Evolutionary conservation across 2,888 invertebrate genomes (phyloP), one percentile per base, ranked within the genome.

Genomic region (Metellina segmentata): DNA sequence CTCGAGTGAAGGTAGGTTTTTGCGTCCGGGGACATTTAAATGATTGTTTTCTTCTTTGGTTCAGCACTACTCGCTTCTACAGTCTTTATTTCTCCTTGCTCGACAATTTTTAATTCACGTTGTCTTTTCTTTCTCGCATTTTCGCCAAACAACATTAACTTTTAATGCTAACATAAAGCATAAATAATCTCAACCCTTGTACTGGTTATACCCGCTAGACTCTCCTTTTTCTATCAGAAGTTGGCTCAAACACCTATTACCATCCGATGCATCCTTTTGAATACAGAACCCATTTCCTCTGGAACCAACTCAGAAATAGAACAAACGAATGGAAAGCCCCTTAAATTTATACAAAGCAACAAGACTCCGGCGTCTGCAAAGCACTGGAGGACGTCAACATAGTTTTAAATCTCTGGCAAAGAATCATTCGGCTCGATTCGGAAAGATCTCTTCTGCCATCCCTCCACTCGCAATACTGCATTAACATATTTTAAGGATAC

Each of bases 401-500:
- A 52, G 74, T 53, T 85, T 52, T 85, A 61, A 85, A 85, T 61
- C 75, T 75, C 61, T 6, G 52, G n/a, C 51, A 19, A 51, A 52
- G 78, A 49, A 71, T 82, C 75, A 52, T 78, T 78, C 20, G 16
- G 61, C 7, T 16, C n/a, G 52, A 78, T 34, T 34, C 34, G 52
- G 51, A 78, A 0, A 52, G 52, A 19, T 77, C 61, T 34, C 52
- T 53, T 85, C 19, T 61, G 61, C 72, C 8, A 75, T 9, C 34
- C 9, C 61, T 85, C 83, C 83, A 53, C 53, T 79, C 16, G 34
- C 20, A 61, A 79, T 20, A 51, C 82, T 51, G 82, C 72, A 85
- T 85, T 85, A 85, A 85, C 85, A 85, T 85, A 85, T 85, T 75
- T 85, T 75, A 75, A 85, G 53, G 61, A 85, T 83, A 85, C 19